Percentiles rank a stretch among this genome's conserved stretches.
These are phyloP conservation scores for Otis tarda DNA, from an alignment of 2,113 vertebrate species.

Conservation along the genomic window DNA sequence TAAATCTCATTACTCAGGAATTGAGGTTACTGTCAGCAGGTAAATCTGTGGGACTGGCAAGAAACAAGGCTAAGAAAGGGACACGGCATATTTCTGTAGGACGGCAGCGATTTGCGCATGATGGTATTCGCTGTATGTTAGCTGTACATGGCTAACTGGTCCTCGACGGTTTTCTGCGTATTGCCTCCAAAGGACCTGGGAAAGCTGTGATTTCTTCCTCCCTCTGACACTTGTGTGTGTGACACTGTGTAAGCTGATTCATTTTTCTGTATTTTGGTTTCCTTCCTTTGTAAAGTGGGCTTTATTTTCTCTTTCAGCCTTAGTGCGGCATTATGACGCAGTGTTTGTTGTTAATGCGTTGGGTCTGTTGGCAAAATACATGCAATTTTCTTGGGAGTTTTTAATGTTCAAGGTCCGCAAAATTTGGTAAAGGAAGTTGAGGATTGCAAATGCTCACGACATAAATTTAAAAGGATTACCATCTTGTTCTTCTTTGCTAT, in stretches of 20 bases:
- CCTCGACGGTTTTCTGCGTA: neutral
- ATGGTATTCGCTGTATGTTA: neutral
- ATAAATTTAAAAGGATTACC: neutral
- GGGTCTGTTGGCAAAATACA: neutral
- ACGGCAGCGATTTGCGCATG: neutral
- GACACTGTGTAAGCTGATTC: neutral
- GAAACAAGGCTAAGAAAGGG: slow-evolving; percentile 39
- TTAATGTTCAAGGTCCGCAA: neutral
- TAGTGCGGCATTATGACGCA: slow-evolving; percentile 37
- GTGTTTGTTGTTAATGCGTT: neutral
- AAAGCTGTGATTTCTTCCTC: neutral
- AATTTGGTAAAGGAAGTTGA: neutral
- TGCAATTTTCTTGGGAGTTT: neutral
- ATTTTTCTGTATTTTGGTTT: neutral
- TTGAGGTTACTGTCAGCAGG: slow-evolving; percentile 46
- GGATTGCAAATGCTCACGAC: neutral
- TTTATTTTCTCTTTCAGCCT: neutral
- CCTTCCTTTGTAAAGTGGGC: neutral
- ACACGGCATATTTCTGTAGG: neutral
- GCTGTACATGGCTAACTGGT: neutral
- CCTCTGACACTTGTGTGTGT: neutral
- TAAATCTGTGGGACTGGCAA: slow-evolving; percentile 27
- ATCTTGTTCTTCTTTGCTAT: neutral
- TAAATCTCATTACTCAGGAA: slow-evolving; percentile 50
- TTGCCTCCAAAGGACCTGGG: neutral